Conservation (phyloP, 1,140 invertebrate genomes). For the Drosophila elegans region DNA sequence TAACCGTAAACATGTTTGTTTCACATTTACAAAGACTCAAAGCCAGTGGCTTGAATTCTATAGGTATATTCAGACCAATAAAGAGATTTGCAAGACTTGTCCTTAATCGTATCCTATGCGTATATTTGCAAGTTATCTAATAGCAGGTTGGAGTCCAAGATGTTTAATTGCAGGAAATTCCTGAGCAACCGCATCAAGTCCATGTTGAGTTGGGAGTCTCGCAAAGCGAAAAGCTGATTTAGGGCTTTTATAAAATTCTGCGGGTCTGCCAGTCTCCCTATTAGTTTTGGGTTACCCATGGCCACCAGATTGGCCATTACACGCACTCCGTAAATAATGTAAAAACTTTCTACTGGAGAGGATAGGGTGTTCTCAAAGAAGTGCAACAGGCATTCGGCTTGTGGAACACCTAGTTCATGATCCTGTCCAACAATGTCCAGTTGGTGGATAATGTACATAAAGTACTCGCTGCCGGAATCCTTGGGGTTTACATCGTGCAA, state of each 20-base stretch:
- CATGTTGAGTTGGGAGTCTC: constrained; percentile 16
- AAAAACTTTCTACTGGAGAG: constrained; percentile 3
- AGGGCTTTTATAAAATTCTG: constrained; percentile 21
- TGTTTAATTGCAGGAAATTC: constrained; percentile 27
- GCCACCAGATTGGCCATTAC: constrained; percentile 63
- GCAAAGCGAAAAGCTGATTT: constrained; percentile 57
- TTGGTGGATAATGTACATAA: constrained; percentile 64
- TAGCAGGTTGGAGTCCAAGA: constrained; percentile 14
- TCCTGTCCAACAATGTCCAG: constrained; percentile 34
- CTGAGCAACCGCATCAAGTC: constrained; percentile 52
- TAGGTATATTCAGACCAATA: constrained; percentile 15
- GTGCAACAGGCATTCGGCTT: constrained; percentile 27
- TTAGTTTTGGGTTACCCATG: neutral
- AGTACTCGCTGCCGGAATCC: constrained; percentile 51
- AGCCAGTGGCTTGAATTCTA: constrained; percentile 9
- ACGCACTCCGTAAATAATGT: constrained; percentile 53
- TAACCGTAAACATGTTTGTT: constrained; percentile 1
- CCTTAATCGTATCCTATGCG: neutral
- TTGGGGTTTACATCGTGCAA: constrained; percentile 31
- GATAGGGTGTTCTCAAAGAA: constrained; percentile 24
- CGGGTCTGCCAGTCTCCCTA: neutral
- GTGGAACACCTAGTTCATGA: constrained; percentile 1
- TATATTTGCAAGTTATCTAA: constrained; percentile 36
- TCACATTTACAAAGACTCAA: constrained; percentile 7
- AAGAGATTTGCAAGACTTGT: constrained; percentile 33